Conservation (phyloP, 2,113 vertebrate genomes). For the Glaucidium brasilianum region DNA sequence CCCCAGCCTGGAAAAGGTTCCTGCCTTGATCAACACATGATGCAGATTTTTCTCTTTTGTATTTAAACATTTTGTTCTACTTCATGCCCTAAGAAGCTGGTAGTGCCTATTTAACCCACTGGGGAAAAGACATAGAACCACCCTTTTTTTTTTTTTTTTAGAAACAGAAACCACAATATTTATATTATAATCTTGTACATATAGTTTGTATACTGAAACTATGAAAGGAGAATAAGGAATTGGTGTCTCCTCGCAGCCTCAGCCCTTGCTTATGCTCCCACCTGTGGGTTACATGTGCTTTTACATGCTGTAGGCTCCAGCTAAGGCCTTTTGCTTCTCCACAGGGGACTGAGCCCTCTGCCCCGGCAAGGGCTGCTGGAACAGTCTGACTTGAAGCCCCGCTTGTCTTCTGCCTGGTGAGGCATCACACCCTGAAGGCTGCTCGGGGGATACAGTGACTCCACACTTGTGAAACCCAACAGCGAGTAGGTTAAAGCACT, state of each 20-base stretch:
- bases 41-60: not conserved
- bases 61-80: not conserved
- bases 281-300: not conserved
- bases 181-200: too few species aligned
- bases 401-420: not conserved
- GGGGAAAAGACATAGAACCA: too few species aligned
- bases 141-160: not conserved
- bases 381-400: rapidly evolving
- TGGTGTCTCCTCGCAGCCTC: not conserved
- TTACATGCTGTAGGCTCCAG: rapidly evolving
- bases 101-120: not conserved
- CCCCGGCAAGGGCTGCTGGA: not conserved
- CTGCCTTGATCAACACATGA: rapidly evolving
- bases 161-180: not conserved
- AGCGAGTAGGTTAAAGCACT: too few species aligned
- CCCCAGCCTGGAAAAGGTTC: rapidly evolving
- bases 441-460: not conserved
- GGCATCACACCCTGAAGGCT: not conserved
- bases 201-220: not conserved
- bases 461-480: rapidly evolving
- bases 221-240: not conserved
- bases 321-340: not conserved
- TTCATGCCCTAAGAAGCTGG: not conserved
- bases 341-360: rapidly evolving
- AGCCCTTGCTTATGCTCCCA: not conserved